phyloP scores from a whole-genome alignment of 1,140 invertebrate species.

The Ylistrum balloti region DNA sequence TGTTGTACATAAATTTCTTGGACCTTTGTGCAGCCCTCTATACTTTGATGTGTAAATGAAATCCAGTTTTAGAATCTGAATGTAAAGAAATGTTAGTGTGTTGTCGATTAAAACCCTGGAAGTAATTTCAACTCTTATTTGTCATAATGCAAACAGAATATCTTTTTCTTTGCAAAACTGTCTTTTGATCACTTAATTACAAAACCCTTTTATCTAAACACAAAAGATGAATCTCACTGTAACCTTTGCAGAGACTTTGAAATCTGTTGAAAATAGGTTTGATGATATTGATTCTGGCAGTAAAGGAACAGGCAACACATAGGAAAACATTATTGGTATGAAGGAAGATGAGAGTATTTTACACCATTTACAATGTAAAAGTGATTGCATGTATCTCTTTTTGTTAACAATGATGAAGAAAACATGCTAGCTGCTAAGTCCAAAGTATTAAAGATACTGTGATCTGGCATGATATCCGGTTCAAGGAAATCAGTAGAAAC shows the following conservation, averaged over 20 bases:
- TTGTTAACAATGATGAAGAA: too few species aligned
- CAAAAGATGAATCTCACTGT: not conserved
- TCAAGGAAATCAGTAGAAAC: too few species aligned
- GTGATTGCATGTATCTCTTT: too few species aligned
- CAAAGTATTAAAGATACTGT: too few species aligned
- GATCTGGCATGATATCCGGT: too few species aligned
- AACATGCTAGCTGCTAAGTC: too few species aligned
- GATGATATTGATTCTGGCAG: not conserved
- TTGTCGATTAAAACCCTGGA: not conserved
- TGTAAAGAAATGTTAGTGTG: not conserved
- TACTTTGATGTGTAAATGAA: not conserved
- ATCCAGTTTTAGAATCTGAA: not conserved
- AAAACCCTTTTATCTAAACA: not conserved
- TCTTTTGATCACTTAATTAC: conserved; percentile 11
- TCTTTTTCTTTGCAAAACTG: not conserved
- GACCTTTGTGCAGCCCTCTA: not conserved
- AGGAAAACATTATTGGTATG: too few species aligned
- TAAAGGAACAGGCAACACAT: too few species aligned
- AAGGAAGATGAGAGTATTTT: too few species aligned
- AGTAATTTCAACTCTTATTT: not conserved
- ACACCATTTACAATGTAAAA: too few species aligned
- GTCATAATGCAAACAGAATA: not conserved
- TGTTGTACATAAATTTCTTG: not conserved
- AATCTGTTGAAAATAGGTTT: not conserved
- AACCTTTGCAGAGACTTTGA: not conserved